These are phyloP conservation scores for Oscheius sp. DNA, from an alignment of 1,140 invertebrate species.

Conservation along the genomic window DNA sequence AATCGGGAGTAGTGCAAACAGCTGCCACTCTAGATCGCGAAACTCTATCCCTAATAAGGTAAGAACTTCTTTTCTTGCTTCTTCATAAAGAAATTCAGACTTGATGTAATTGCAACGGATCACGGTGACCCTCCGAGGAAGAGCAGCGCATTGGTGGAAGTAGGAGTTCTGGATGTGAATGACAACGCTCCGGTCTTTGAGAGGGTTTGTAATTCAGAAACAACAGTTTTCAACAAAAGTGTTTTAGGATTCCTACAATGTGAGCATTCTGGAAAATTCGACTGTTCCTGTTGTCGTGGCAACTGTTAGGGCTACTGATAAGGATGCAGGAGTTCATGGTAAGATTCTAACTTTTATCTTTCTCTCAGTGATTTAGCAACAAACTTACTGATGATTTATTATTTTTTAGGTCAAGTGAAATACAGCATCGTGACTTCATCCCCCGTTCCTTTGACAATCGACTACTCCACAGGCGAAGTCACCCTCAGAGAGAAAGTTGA, in stretches of 20 bases:
- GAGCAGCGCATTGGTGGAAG: conserved; percentile 74
- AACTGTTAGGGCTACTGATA: conserved; percentile 80
- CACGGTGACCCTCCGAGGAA: conserved; percentile 80
- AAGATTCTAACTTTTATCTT: not conserved
- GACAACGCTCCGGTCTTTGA: conserved; percentile 56
- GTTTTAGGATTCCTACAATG: conserved; percentile 56
- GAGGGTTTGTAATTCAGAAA: no score
- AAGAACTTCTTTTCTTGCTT: not conserved
- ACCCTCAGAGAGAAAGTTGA: conserved; percentile 44
- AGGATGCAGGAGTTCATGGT: conserved; percentile 85
- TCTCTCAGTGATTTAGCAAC: not conserved
- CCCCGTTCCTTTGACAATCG: conserved; percentile 58
- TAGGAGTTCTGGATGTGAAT: conserved; percentile 79
- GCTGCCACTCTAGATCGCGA: conserved; percentile 81
- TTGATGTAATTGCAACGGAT: conserved; percentile 79
- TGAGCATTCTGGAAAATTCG: conserved; percentile 83
- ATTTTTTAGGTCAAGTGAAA: conserved; percentile 58
- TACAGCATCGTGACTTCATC: conserved; percentile 62
- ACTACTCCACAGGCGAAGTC: conserved; percentile 60
- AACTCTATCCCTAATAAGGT: conserved; percentile 73
- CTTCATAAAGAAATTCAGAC: not conserved
- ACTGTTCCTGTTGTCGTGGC: conserved; percentile 77
- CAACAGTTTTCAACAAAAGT: not conserved
- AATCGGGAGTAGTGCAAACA: conserved; percentile 79
- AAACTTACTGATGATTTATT: not conserved